Evolutionary conservation across 2,797 vertebrate genomes (phyloP).

Genomic region (Cirrhinus molitorella): DNA sequence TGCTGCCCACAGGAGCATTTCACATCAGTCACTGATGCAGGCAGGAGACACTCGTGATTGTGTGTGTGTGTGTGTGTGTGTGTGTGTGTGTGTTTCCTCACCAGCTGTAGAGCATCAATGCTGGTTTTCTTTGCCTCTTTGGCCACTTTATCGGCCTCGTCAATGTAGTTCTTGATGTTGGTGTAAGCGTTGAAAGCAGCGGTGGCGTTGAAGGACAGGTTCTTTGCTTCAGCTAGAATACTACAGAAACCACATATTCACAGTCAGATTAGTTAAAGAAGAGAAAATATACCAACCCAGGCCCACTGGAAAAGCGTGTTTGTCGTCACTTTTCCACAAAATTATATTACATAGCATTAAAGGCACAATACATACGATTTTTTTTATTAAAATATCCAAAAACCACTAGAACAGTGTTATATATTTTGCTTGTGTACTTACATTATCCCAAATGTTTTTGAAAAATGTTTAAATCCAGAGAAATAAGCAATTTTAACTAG

Average conservation of each 20-base stretch:
- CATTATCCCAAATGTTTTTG: too few relatives aligned
- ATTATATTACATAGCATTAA: not conserved
- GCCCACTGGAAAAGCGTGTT: not conserved
- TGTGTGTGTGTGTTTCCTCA: conserved; percentile 80
- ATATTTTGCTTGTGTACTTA: too few relatives aligned
- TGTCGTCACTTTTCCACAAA: not conserved
- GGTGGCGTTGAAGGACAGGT: conserved; percentile 96
- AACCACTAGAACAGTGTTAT: too few relatives aligned
- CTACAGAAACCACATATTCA: conserved; percentile 69
- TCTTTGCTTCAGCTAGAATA: conserved; percentile 94
- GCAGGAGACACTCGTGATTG: not conserved
- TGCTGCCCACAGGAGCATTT: conserved; percentile 9
- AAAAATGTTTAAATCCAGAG: too few relatives aligned
- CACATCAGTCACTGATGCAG: conserved; percentile 12
- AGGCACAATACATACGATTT: too few relatives aligned
- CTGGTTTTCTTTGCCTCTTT: conserved; percentile 86
- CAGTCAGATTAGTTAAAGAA: not conserved
- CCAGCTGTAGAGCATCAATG: conserved; percentile 86
- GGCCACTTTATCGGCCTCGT: conserved; percentile 90
- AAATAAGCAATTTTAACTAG: too few relatives aligned
- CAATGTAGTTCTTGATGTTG: conserved; percentile 91
- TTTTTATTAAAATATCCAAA: too few relatives aligned
- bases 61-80: conserved; percentile 35
- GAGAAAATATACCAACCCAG: not conserved
- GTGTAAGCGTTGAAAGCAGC: conserved; percentile 95